phyloP scores from a whole-genome alignment of 2,113 vertebrate species.

The Scatophagus argus region DNA sequence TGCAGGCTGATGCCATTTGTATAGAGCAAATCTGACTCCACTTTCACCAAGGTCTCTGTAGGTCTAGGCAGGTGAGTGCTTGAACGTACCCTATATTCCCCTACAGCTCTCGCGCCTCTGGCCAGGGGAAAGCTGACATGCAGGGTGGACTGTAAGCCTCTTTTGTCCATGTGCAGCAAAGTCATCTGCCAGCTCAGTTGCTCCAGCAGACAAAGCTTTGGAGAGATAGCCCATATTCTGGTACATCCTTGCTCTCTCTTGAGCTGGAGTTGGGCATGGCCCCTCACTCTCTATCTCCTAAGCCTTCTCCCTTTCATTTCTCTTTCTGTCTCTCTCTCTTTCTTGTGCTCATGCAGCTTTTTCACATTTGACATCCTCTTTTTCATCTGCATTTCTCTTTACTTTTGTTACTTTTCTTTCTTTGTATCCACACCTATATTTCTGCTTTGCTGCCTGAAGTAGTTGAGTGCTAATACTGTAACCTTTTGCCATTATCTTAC shows the following conservation, averaged over 20 bases:
- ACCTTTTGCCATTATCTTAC: constrained; percentile 34
- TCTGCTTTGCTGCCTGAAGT: constrained; percentile 1
- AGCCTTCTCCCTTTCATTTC: constrained; percentile 41
- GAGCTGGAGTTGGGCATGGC: constrained; percentile 65
- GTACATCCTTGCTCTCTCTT: constrained; percentile 63
- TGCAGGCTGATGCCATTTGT: constrained; percentile 47
- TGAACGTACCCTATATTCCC: constrained; percentile 54
- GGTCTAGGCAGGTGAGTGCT: constrained; percentile 66
- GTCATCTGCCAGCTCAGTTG: constrained; percentile 79
- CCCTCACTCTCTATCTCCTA: constrained; percentile 54
- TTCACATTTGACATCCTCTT: constrained; percentile 17
- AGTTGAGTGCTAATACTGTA: not conserved
- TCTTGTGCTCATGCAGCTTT: not conserved
- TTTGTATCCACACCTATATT: not conserved
- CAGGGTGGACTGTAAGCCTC: constrained; percentile 75
- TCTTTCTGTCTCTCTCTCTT: constrained; percentile 29
- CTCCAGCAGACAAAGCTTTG: constrained; percentile 77
- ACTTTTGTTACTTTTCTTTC: not conserved
- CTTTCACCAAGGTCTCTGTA: constrained; percentile 52
- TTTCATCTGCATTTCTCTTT: constrained; percentile 8
- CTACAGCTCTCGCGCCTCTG: constrained; percentile 53
- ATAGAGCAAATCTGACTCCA: constrained; percentile 59
- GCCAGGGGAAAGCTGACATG: constrained; percentile 69
- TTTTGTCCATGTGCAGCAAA: constrained; percentile 79
- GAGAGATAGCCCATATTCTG: constrained; percentile 66